Evolutionary conservation across 2,113 vertebrate genomes (phyloP), one percentile per base, ranked within the genome.

Genomic region (Rattus rattus): DNA sequence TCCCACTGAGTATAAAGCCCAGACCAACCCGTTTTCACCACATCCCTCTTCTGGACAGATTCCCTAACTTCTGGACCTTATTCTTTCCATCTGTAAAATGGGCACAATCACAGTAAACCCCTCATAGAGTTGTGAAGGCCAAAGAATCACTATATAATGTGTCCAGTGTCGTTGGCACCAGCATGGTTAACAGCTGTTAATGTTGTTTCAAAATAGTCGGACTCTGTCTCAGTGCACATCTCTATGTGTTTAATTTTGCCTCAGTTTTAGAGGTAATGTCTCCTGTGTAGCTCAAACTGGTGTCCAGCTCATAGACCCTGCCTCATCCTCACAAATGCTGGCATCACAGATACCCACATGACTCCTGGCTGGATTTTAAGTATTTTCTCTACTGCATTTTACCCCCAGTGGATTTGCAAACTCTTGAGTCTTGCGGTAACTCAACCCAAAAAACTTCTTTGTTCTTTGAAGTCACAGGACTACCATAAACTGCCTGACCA

Each of bases 381-480:
- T 92, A 72, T 76, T 90, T 93, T 75, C 84, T 90, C 10, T 39
- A 26, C 24, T 61, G 30, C 16, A 39, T 22, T 43, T 75, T 47
- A 12, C 16, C 17, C 16, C 56, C 49, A 90, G 72, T 90, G 92
- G 67, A 75, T 47, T 88, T 95, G 87, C 85, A 33, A 65, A 93
- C 43, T 88, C 43, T 73, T 76, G 86, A 69, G 77, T 59, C 26
- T 83, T 69, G 85, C 61, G 79, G 4, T 92, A 69, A 49, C n/a
- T 94, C 83, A 90, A 36, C 76, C 79, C 5, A 1, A 59, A n/a
- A 43, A 83, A 83, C 69, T 69, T 95, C 36, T 86, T 94, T 84
- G 43, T 54, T 39, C 65, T 3, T 72, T 92, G 63, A 95, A 95
- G 19, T 49, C 65, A 80, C 43, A 84, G 33, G 30, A 56, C 92